Percentiles rank a stretch among this genome's conserved stretches.
Conservation (phyloP, 2,888 invertebrate genomes). For the Limnephilus lunatus region DNA sequence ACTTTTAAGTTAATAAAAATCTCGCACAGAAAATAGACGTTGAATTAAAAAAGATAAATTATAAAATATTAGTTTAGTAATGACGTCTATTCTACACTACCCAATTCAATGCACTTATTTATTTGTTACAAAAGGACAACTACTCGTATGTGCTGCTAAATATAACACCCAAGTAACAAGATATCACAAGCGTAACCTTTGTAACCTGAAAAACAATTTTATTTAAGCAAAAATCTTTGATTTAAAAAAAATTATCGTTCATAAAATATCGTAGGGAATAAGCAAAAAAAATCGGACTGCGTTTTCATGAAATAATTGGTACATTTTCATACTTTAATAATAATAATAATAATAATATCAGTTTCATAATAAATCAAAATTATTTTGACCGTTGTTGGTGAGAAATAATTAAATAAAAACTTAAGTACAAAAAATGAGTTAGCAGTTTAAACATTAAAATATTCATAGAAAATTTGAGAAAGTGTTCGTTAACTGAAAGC, state of each 20-base stretch:
- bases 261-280: not conserved
- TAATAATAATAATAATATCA: constrained; percentile 31
- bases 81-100: constrained; percentile 53
- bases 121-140: constrained; percentile 72
- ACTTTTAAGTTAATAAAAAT: constrained; percentile 29
- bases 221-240: not conserved
- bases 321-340: not conserved
- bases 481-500: constrained; percentile 63
- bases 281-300: constrained; percentile 3
- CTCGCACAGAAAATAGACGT: not conserved
- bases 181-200: constrained; percentile 63
- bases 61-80: constrained; percentile 49
- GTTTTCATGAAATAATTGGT: not conserved
- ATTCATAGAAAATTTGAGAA: constrained; percentile 47
- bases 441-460: constrained; percentile 15
- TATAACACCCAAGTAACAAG: constrained; percentile 63
- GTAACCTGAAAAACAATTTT: not conserved
- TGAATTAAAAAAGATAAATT: constrained; percentile 18
- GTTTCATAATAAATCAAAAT: not conserved
- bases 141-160: constrained; percentile 67
- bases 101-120: constrained; percentile 64
- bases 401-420: not conserved
- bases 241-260: not conserved
- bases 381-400: not conserved
- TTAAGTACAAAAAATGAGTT: constrained; percentile 6